phyloP scores from a whole-genome alignment of 2,888 invertebrate species.

The Zaprionus lineosus region DNA sequence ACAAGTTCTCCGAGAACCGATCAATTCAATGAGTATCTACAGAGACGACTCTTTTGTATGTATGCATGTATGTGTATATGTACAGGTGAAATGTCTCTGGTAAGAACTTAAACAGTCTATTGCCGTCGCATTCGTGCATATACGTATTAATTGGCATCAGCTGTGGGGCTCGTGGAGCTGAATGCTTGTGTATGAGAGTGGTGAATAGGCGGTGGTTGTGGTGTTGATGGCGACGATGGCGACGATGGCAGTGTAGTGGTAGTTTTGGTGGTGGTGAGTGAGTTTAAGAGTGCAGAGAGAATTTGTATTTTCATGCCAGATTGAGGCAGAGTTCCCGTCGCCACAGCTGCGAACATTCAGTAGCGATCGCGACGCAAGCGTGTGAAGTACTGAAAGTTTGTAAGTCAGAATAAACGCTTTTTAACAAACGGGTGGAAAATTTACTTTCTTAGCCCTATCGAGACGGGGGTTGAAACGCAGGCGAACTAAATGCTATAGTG shows the following conservation, averaged over 20 bases:
- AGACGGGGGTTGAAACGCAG: conserved; percentile 63
- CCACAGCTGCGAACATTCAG: conserved; percentile 66
- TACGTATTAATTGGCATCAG: conserved; percentile 22
- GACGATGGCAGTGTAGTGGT: conserved; percentile 9
- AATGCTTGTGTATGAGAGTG: conserved; percentile 5
- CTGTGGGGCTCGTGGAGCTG: conserved; percentile 27
- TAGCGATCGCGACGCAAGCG: conserved; percentile 78
- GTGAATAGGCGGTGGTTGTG: no score
- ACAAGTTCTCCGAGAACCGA: conserved; percentile 32
- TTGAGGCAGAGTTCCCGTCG: conserved; percentile 61
- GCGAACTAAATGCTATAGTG: conserved; percentile 31
- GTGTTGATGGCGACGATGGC: no score
- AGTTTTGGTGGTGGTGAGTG: conserved; percentile 29
- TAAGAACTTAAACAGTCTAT: conserved; percentile 39
- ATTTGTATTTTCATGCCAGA: no score
- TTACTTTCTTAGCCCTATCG: conserved; percentile 48
- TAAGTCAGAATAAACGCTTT: conserved; percentile 21
- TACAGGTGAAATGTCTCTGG: no score
- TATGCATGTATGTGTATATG: no score
- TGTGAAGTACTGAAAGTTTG: conserved; percentile 57
- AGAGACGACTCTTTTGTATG: no score
- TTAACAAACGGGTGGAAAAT: conserved; percentile 63
- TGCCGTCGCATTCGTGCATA: conserved; percentile 34
- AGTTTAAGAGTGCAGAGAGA: conserved; percentile 20
- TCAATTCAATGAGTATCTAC: conserved; percentile 33